Evolutionary conservation across 1,140 invertebrate genomes (phyloP).

Genomic region (Brachionus rubens): DNA sequence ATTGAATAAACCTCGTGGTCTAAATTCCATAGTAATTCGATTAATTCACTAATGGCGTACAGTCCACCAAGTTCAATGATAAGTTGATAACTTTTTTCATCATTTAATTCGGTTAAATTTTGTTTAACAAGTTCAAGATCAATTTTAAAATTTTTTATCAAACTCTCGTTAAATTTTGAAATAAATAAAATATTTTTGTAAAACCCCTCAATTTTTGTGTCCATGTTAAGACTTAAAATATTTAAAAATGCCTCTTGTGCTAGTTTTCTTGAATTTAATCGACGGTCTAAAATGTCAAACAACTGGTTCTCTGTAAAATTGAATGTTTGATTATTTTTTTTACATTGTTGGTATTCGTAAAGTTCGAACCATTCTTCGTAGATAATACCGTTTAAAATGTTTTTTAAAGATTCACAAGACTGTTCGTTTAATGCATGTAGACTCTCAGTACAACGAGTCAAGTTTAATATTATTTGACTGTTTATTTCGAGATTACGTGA

Average conservation of each 20-base stretch:
- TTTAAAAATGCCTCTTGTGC: neutral
- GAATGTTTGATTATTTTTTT: neutral
- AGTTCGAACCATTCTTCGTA: conserved; percentile 24
- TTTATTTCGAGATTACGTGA: conserved; percentile 6
- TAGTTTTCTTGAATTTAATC: neutral
- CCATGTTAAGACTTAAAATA: neutral
- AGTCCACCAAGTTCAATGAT: neutral
- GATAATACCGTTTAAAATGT: neutral
- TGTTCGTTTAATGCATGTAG: neutral
- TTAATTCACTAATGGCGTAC: neutral
- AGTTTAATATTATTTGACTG: conserved; percentile 5
- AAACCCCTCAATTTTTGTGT: neutral
- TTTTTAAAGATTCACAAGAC: neutral
- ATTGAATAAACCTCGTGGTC: too few species aligned
- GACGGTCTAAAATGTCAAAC: neutral
- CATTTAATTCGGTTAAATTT: neutral
- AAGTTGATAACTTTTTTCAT: neutral
- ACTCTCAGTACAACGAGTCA: neutral
- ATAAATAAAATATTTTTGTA: neutral
- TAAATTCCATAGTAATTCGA: conserved; percentile 7
- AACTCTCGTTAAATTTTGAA: too few species aligned
- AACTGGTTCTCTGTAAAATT: neutral
- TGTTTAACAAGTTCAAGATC: neutral
- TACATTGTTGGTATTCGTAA: neutral
- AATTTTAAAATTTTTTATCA: neutral